Percentiles rank a stretch among this genome's conserved stretches.
Conservation (phyloP, 2,113 vertebrate genomes). For the Ptilonorhynchus violaceus region DNA sequence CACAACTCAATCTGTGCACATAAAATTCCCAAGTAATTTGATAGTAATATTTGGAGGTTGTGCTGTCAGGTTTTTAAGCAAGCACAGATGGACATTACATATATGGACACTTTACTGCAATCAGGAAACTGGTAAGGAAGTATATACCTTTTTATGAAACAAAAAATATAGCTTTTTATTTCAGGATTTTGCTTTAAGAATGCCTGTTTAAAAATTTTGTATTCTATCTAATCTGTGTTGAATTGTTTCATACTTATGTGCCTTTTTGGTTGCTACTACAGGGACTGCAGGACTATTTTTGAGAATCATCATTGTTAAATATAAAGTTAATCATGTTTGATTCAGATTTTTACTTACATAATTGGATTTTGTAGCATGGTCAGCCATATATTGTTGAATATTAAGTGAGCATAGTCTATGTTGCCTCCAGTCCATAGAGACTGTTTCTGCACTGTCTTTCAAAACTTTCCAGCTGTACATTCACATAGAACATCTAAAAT, state of each 20-base stretch:
- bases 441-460: neutral
- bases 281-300: slow-evolving; percentile 16
- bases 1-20: neutral
- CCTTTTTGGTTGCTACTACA: slow-evolving; percentile 65
- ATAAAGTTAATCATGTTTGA: slow-evolving; percentile 5
- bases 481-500: neutral
- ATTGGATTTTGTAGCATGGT: neutral
- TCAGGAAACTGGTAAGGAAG: neutral
- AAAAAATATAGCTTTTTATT: neutral
- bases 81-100: neutral
- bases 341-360: neutral
- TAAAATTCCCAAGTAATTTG: neutral
- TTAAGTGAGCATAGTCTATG: neutral
- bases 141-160: slow-evolving; percentile 14
- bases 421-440: neutral
- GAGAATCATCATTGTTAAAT: neutral
- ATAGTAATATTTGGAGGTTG: neutral
- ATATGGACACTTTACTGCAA: neutral
- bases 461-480: neutral
- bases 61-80: neutral
- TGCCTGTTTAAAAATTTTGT: neutral
- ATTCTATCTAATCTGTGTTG: neutral
- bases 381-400: neutral
- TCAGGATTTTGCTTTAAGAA: slow-evolving; percentile 18
- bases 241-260: slow-evolving; percentile 3